Evolutionary conservation across 2,797 vertebrate genomes (phyloP), one percentile per base, ranked within the genome.

Genomic region (Perdix hodgsoniae): DNA sequence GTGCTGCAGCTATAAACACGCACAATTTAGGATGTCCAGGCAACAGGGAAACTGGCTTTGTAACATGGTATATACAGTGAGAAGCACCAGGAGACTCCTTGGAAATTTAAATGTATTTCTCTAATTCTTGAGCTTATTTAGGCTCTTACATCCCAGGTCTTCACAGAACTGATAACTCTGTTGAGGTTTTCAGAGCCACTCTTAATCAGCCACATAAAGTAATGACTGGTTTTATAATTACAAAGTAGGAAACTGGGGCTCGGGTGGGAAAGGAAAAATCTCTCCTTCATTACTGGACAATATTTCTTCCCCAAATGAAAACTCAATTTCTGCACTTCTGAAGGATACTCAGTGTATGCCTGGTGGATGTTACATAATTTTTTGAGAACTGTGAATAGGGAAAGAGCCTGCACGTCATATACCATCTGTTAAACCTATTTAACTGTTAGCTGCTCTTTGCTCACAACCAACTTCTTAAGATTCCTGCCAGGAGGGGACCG

Each of bases 11-110:
- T 13, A 44, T 8, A 31, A 56, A 39, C 9, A 56, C 33, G 57
- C 26, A 33, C 27, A 50, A 9, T 4, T 27, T 21, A 6, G 3
- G 13, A 33, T 14, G 45, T 47, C n/a, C 26, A 69, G 71, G 22
- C 49, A 52, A 13, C 11, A 59, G 49, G 22, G 37, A 27, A 50
- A 10, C 31, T 59, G 44, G 33, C 44, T 40, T 39, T 35, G 35
- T 33, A 56, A 18, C 10, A 35, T 0, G 2, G 31, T 19, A 21
- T 33, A 35, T 63, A 29, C 23, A 6, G 35, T 1, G 4, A n/a
- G 19, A 26, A 17, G 27, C 33, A 63, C 67, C 37, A 26, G 33
- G 76, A 77, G 63, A 23, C 27, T 70, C 24, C 1, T 49, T 17
- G 21, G 57, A 44, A 64, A 74, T 82, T 39, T 24, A 54, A 24